Percentiles rank a stretch among this genome's conserved stretches.
phyloP scores from a whole-genome alignment of 2,888 invertebrate genomes.

The Mesopsocus fuscifrons region DNA sequence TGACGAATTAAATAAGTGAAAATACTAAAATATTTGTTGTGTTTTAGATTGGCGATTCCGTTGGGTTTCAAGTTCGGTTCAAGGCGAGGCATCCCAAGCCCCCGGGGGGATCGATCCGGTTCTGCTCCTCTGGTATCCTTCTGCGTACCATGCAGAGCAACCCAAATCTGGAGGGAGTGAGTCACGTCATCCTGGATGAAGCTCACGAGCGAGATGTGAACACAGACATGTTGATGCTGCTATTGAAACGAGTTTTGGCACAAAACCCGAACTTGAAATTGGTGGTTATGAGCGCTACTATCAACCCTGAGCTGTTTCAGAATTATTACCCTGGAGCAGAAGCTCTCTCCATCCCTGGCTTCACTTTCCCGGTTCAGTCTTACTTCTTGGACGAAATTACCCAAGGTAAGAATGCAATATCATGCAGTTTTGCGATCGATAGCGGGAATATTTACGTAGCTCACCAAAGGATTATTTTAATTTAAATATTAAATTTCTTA shows the following conservation, averaged over 20 bases:
- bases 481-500: slow-evolving; percentile 2
- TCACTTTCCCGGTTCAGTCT: slow-evolving; percentile 37
- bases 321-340: slow-evolving; percentile 29
- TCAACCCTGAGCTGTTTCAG: slow-evolving; percentile 40
- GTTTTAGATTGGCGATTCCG: slow-evolving; percentile 35
- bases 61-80: slow-evolving; percentile 48
- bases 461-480: slow-evolving; percentile 10
- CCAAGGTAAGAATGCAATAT: slow-evolving; percentile 11
- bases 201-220: slow-evolving; percentile 53
- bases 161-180: slow-evolving; percentile 31
- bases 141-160: slow-evolving; percentile 28
- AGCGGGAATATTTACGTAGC: slow-evolving; percentile 8
- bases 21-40: no score
- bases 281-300: slow-evolving; percentile 53
- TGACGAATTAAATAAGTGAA: no score
- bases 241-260: slow-evolving; percentile 34
- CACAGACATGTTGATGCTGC: slow-evolving; percentile 38
- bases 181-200: slow-evolving; percentile 53
- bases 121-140: slow-evolving; percentile 48
- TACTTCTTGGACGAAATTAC: slow-evolving; percentile 29
- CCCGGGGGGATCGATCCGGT: slow-evolving; percentile 38
- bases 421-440: background rate
- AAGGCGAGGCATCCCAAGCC: slow-evolving; percentile 30
- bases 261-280: slow-evolving; percentile 36
- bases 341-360: slow-evolving; percentile 31